Conservation (phyloP, 2,797 vertebrate species). For the Premnoplex brunnescens region DNA sequence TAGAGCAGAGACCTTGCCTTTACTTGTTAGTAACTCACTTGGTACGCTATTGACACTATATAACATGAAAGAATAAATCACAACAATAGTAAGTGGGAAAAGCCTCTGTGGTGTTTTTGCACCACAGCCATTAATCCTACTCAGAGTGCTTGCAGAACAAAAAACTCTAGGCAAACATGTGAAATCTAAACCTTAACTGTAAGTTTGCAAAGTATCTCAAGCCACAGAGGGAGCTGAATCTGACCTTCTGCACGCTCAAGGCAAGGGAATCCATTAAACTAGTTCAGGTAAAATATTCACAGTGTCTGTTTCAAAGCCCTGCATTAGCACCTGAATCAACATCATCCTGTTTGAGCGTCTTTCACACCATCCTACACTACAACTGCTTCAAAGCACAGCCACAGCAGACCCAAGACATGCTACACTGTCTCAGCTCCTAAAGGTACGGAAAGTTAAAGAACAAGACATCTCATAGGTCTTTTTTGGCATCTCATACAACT, state of each 20-base stretch:
- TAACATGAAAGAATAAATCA: background rate
- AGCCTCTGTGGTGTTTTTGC: background rate
- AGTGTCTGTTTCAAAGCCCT: background rate
- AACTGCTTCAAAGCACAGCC: background rate
- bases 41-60: background rate
- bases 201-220: background rate
- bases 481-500: background rate
- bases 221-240: background rate
- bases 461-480: background rate
- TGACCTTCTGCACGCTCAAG: background rate
- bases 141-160: background rate
- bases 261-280: background rate
- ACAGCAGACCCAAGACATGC: background rate
- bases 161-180: background rate
- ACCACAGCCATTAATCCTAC: background rate
- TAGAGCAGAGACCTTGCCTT: background rate
- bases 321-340: background rate
- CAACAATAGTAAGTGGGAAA: background rate
- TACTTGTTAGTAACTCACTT: background rate
- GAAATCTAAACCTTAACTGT: background rate
- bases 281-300: background rate
- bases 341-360: background rate
- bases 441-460: background rate
- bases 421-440: background rate
- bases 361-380: background rate